A percentile compares a stretch with the other conserved stretches of the same genome.
These are phyloP conservation scores for Lymantria dispar DNA, from an alignment of 2,888 invertebrate species.

Conservation along the genomic window DNA sequence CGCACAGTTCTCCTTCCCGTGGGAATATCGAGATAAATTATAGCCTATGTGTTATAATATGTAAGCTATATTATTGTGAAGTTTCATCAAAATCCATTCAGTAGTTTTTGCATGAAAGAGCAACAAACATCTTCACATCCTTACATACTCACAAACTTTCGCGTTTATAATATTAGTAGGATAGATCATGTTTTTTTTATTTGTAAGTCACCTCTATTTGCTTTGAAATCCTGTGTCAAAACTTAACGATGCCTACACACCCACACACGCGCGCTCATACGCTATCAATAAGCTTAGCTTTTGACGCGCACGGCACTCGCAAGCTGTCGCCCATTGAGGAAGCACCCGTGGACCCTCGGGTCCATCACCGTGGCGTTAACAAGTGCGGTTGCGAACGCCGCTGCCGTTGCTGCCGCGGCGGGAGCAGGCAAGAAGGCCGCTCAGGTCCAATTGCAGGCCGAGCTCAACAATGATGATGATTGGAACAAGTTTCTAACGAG, in stretches of 20 bases:
- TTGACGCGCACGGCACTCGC: conserved; percentile 3
- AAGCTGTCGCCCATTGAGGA: neutral
- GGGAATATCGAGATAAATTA: too few species aligned
- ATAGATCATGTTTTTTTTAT: neutral
- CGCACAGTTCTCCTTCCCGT: too few species aligned
- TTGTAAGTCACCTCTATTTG: neutral
- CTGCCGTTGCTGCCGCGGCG: conserved; percentile 67
- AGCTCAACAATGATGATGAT: conserved; percentile 92
- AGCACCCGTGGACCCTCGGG: conserved; percentile 28
- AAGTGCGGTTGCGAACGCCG: conserved; percentile 67
- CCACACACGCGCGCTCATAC: conserved; percentile 10
- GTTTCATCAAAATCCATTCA: too few species aligned
- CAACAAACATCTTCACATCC: too few species aligned
- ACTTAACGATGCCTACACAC: neutral
- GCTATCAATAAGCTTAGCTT: conserved; percentile 3
- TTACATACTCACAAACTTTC: too few species aligned
- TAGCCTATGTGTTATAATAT: too few species aligned
- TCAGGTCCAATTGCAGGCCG: conserved; percentile 89
- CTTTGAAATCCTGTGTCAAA: neutral
- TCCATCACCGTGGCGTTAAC: conserved; percentile 59
- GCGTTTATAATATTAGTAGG: too few species aligned
- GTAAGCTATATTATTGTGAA: too few species aligned
- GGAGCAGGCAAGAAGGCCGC: conserved; percentile 88
- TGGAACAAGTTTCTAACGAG: conserved; percentile 89
- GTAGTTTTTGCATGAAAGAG: too few species aligned